These are phyloP conservation scores for Calidris pygmaea DNA, from an alignment of 2,113 vertebrate genomes.

Conservation along the genomic window DNA sequence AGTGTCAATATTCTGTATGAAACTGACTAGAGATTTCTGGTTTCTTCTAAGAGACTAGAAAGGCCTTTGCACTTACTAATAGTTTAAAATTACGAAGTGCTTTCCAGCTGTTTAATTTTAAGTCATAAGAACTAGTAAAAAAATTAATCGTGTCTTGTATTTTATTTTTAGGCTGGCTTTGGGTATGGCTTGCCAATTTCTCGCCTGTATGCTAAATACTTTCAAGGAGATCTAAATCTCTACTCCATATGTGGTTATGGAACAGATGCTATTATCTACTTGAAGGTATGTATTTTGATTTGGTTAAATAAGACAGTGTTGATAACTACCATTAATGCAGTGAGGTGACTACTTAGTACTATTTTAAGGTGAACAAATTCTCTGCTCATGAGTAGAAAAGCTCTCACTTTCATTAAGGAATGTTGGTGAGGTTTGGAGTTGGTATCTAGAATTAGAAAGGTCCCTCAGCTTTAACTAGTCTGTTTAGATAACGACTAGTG, in stretches of 20 bases:
- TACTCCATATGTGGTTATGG: constrained; percentile 96
- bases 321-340: background rate
- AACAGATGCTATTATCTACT: constrained; percentile 93
- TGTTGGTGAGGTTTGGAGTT: background rate
- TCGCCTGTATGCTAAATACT: constrained; percentile 96
- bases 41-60: background rate
- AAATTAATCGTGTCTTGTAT: background rate
- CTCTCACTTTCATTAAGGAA: background rate
- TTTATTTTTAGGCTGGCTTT: constrained; percentile 89
- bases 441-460: background rate
- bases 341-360: background rate
- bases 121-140: background rate
- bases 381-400: background rate
- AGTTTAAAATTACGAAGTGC: background rate
- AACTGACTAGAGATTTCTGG: background rate
- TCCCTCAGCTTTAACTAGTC: background rate
- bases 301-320: background rate
- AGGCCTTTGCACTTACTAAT: background rate
- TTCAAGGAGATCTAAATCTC: constrained; percentile 95
- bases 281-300: constrained; percentile 83
- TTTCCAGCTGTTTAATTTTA: background rate
- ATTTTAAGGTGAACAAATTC: background rate
- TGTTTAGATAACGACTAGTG: background rate
- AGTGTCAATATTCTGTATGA: background rate
- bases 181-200: constrained; percentile 98